Base-by-base conservation (phyloP, 2,888 invertebrate genomes). In the Cryptocephalus primarius region DNA sequence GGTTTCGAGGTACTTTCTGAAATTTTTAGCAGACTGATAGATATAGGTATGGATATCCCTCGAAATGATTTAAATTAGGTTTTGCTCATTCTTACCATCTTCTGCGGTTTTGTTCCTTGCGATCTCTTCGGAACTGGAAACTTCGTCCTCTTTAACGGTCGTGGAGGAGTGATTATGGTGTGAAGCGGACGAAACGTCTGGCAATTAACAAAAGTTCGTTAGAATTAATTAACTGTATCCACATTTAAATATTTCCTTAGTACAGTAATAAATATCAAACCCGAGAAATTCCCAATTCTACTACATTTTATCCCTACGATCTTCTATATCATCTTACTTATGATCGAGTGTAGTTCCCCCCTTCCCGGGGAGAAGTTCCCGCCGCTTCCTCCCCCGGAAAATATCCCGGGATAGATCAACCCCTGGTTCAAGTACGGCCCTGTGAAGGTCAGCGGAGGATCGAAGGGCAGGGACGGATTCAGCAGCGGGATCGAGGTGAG, bases 101-200 rank as follows among this genome's bases (percentile, higher is more conserved):
- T 45, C 49, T 8, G 33, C 38, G 11, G 46, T 46, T 46, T 60
- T 60, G 12, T 57, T 60, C 12, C 66, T 65, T 22, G 68, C 66
- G 12, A 81, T 78, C 66, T 84, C 85, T 63, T 84, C 84, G 0
- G 85, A 83, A 65, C 85, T 85, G 14, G 82, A 79, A 1, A 85
- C 85, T 68, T 85, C 85, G 58, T 86, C 84, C 55, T 85, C 85
- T 61, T 83, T 83, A 22, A 71, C 70, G 42, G 40, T 54, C 42
- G 54, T 48, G 8, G 50, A 22, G 22, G 42, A 10, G 42, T 33
- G 12, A 42, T 42, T 42, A 4, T 32, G 11, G 42, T 12, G 33
- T 32, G 32, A 3, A 42, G 31, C 32, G 9, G 11, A 13, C 2
- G 14, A 36, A 12, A 36, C n/a, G 36, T n/a, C n/a, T 36, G 6